Base-by-base conservation (phyloP, 2,888 invertebrate species). In the Dynastes tityus region DNA sequence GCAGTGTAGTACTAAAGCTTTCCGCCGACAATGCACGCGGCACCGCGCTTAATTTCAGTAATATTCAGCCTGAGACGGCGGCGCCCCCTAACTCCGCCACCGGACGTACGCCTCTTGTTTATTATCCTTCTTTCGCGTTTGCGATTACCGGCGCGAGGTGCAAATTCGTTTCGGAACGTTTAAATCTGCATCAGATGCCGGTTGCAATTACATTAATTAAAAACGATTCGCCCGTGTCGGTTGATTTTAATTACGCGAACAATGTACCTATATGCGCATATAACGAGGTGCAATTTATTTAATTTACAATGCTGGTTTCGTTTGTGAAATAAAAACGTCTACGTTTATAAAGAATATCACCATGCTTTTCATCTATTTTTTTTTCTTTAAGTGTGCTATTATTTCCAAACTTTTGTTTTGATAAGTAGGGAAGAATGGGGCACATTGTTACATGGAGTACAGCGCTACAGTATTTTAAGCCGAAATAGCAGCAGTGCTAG, bases 41-140 rank as follows among this genome's bases (percentile, higher is more conserved):
- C 67, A 68, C 45, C 45, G 49, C 13, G 3, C 67, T 68, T 68
- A 49, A 68, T 68, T 68, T 68, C 49, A 13, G 51, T 68, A 68
- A 68, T 68, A 68, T 68, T 29, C 68, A 68, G 29, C 13, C 5
- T 37, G 22, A 58, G 22, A 27, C 27, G 45, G 11, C 51, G 45
- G 3, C 49, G n/a, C 2, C 29, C 22, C 49, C 22, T 64, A 16
- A 32, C 32, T n/a, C 29, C 37, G 45, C 8, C 40, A 4, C 27
- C 49, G 9, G 22, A 51, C 40, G 51, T 22, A 68, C 22, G 49
- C 51, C 6, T 68, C 68, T 51, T 51, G 51, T 68, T 51, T 49
- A 68, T 68, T 29, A 68, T 68, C 49, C 68, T 68, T 13, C 68
- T 51, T 27, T 51, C 3, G 51, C 29, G 68, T 51, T 68, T 29